phyloP scores from a whole-genome alignment of 2,797 vertebrate species.

The Eurystomus glaucurus region DNA sequence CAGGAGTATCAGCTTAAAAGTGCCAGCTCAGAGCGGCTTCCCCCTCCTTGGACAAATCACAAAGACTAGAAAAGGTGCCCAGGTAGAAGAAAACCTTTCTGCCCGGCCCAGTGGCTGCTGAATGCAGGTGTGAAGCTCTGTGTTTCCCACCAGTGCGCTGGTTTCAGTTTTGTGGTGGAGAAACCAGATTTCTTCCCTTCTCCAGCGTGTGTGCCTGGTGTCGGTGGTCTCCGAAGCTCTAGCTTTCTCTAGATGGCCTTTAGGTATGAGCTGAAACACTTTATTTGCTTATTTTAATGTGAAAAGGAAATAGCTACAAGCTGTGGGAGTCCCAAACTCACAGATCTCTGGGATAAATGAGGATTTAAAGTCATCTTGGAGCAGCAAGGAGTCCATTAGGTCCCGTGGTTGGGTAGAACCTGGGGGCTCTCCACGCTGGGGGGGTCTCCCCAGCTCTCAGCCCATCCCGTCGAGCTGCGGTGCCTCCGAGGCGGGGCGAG shows the following conservation, averaged over 20 bases:
- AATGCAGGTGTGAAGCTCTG: not conserved
- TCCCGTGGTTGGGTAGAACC: accelerated
- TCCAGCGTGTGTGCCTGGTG: not conserved
- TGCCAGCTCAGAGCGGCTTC: not conserved
- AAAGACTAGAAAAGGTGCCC: not conserved
- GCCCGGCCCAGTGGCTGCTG: accelerated
- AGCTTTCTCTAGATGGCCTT: not conserved
- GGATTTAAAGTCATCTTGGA: not conserved
- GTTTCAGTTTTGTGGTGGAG: accelerated
- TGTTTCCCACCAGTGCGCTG: accelerated
- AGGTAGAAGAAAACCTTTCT: not conserved
- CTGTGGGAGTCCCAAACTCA: no score
- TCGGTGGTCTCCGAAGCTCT: not conserved
- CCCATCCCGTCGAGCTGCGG: accelerated
- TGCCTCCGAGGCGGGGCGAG: accelerated
- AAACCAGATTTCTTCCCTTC: not conserved
- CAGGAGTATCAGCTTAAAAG: not conserved
- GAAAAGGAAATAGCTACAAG: not conserved
- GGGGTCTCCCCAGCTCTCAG: no score
- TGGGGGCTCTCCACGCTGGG: accelerated
- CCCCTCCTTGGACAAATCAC: accelerated
- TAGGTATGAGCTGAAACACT: not conserved
- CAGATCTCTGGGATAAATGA: accelerated
- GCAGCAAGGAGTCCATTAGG: accelerated
- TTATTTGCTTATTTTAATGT: not conserved